Conservation (phyloP, 1,140 invertebrate species). For the Drosophila pruinosa region DNA sequence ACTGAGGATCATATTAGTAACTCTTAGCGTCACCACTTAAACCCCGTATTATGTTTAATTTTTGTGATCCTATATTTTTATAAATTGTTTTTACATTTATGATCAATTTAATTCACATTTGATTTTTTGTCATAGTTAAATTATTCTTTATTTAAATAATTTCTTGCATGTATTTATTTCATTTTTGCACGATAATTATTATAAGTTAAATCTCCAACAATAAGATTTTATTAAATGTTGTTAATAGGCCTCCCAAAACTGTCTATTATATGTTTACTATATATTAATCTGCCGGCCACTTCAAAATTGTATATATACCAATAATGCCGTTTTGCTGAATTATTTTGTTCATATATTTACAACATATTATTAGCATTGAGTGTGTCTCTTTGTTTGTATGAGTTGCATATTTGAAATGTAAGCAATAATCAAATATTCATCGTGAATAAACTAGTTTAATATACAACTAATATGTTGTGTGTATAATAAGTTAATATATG, state of each 20-base stretch:
- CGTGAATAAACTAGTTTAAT: slow-evolving; percentile 73
- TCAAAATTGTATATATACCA: slow-evolving; percentile 60
- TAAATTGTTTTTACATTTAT: neutral
- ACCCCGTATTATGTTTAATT: slow-evolving; percentile 32
- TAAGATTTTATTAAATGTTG: slow-evolving; percentile 66
- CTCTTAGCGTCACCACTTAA: slow-evolving; percentile 1
- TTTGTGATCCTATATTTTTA: slow-evolving; percentile 28
- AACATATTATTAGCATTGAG: slow-evolving; percentile 58
- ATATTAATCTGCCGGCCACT: slow-evolving; percentile 48
- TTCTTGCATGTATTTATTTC: slow-evolving; percentile 63
- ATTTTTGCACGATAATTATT: slow-evolving; percentile 72
- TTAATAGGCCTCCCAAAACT: slow-evolving; percentile 51
- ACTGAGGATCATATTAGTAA: slow-evolving; percentile 3
- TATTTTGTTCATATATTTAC: slow-evolving; percentile 60
- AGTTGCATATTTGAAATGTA: slow-evolving; percentile 75
- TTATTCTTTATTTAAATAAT: slow-evolving; percentile 75
- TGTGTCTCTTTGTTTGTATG: slow-evolving; percentile 48
- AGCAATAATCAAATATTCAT: slow-evolving; percentile 71
- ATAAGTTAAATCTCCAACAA: slow-evolving; percentile 78
- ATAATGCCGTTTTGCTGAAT: slow-evolving; percentile 65
- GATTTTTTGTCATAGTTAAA: slow-evolving; percentile 64
- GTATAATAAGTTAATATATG: slow-evolving; percentile 64
- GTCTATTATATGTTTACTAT: slow-evolving; percentile 34
- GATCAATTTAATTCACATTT: neutral
- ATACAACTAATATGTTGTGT: slow-evolving; percentile 71